These are phyloP conservation scores for Silurus glanis DNA, from an alignment of 2,113 vertebrate genomes.

Conservation along the genomic window DNA sequence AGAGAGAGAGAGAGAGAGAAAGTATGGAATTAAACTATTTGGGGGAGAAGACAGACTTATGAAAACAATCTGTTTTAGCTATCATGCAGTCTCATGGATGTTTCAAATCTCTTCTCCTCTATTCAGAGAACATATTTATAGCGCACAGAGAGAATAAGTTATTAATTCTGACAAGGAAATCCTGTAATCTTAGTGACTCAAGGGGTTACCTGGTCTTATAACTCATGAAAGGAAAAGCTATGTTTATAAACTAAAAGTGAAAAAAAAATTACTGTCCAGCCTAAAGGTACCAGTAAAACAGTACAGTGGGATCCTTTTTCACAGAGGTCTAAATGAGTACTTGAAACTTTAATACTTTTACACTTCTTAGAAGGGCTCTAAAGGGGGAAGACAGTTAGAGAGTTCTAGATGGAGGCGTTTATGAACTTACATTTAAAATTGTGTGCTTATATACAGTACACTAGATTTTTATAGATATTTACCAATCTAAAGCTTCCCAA, in stretches of 20 bases:
- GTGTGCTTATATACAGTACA: neutral
- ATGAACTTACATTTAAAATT: neutral
- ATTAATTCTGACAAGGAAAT: slow-evolving; percentile 29
- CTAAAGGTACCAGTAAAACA: neutral
- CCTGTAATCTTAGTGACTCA: slow-evolving; percentile 17
- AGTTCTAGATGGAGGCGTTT: neutral
- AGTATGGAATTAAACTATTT: neutral
- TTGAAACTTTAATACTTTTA: neutral
- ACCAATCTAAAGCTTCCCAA: neutral
- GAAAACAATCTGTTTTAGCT: slow-evolving; percentile 47
- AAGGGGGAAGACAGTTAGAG: neutral
- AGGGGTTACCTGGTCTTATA: neutral
- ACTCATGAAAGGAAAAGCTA: neutral
- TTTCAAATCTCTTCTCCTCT: slow-evolving; percentile 48
- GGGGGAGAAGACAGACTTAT: neutral
- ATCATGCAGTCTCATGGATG: slow-evolving; percentile 53
- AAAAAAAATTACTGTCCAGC: neutral
- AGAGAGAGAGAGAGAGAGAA: neutral
- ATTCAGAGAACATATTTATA: slow-evolving; percentile 36
- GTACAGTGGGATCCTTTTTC: neutral
- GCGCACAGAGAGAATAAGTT: slow-evolving; percentile 26
- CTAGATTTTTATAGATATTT: neutral
- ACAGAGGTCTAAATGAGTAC: neutral
- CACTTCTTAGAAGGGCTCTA: neutral
- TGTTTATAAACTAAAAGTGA: slow-evolving; percentile 3